Base-by-base conservation (phyloP, 2,888 invertebrate genomes). In the Cheiracanthium punctorium region DNA sequence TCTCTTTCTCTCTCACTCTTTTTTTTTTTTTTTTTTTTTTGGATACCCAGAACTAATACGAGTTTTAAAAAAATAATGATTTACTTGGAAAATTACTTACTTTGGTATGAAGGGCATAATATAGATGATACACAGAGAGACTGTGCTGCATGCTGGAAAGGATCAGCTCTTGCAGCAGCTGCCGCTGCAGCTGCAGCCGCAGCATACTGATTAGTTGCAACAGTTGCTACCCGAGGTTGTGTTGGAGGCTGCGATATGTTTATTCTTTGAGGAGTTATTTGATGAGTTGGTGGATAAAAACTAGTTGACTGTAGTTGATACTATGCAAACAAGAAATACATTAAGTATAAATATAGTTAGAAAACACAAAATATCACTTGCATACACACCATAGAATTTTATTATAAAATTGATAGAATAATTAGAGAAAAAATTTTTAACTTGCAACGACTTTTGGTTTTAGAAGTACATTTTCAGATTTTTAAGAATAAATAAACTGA, bases 61-160 rank as follows among this genome's bases (percentile, higher is more conserved):
- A n/a, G n/a, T n/a, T n/a, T n/a, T n/a, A n/a, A n/a, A n/a, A n/a
- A n/a, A n/a, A n/a, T n/a, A n/a, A n/a, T n/a, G n/a, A n/a, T n/a
- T n/a, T n/a, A n/a, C n/a, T n/a, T n/a, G n/a, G n/a, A n/a, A n/a
- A 37, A 7, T 7, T 37, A n/a, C 24, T 58, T 20, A 91, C 91
- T 95, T 93, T 97, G 97, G 91, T 97, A 96, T 37, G 92, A 92
- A 90, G 97, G 97, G 92, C 97, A 97, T 79, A 98, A 93, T 90
- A 98, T 96, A 71, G 97, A 97, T n/a, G 97, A 97, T 48, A 97
- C 97, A 92, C 98, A 94, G 92, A 97, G 96, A 90, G 97, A 96
- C 32, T 89, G 89, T 20, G 89, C 87, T 14, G 89, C 88, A 70
- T 88, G 89, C 88, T 91, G 92, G 93, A 97, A 97, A 69, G 96